A percentile compares a stretch with the other conserved stretches of the same genome.
phyloP scores from a whole-genome alignment of 1,140 invertebrate genomes.

The Aphaenogaster rudis region DNA sequence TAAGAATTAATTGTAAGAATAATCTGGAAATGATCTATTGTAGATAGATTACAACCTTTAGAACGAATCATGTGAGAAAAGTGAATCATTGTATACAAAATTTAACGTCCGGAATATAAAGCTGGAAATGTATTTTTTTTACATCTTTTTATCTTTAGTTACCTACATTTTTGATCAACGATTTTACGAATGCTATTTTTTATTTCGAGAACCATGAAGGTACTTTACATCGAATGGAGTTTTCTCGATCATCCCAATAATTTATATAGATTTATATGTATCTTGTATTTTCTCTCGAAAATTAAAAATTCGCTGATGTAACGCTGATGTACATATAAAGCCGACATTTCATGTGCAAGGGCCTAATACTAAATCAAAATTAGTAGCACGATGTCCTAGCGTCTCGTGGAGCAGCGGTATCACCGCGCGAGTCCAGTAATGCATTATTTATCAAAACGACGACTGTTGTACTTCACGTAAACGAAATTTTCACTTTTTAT shows the following conservation, averaged over 20 bases:
- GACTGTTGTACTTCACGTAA: constrained; percentile 27
- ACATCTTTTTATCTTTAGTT: constrained; percentile 26
- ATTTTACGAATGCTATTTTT: background rate
- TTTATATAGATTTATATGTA: background rate
- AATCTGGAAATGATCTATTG: constrained; percentile 7
- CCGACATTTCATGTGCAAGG: constrained; percentile 52
- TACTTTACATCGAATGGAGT: background rate
- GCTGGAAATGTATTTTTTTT: constrained; percentile 14
- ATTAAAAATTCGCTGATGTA: constrained; percentile 6
- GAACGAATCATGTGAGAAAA: constrained; percentile 10
- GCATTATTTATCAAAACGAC: constrained; percentile 32
- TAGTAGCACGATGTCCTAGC: constrained; percentile 37
- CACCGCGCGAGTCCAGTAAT: background rate
- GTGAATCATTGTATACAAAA: constrained; percentile 15
- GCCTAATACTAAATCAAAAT: constrained; percentile 59
- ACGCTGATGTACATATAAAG: constrained; percentile 11
- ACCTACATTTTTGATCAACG: background rate
- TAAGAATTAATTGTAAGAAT: constrained; percentile 39
- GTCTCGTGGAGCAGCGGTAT: constrained; percentile 33
- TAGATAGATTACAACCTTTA: background rate
- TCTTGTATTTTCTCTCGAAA: background rate
- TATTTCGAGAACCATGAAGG: background rate
- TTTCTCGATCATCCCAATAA: background rate
- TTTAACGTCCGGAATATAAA: constrained; percentile 37
- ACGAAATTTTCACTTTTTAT: constrained; percentile 29